These are phyloP conservation scores for Sylvia borin DNA, from an alignment of 2,797 vertebrate genomes.

Conservation along the genomic window DNA sequence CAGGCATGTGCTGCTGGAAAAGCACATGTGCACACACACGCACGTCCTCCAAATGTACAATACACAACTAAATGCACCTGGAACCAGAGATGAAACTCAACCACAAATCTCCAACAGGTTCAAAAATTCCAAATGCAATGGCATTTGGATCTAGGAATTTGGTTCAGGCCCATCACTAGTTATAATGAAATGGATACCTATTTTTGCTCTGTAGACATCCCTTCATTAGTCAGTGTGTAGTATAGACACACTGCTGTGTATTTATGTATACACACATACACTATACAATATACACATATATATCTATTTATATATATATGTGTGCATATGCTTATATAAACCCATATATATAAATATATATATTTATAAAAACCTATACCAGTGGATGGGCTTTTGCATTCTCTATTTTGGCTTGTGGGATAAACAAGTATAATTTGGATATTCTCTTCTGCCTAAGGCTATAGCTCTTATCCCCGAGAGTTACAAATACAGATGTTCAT, in stretches of 20 bases:
- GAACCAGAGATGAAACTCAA: neutral
- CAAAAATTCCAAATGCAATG: neutral
- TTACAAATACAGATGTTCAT: neutral
- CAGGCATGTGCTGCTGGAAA: neutral
- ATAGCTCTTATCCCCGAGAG: neutral
- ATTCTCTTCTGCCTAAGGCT: conserved; percentile 3
- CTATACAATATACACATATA: conserved; percentile 10
- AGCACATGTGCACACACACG: neutral
- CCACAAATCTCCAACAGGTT: neutral
- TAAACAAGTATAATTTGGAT: neutral
- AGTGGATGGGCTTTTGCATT: conserved; percentile 42
- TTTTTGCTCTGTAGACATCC: conserved; percentile 32
- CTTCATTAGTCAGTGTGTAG: neutral
- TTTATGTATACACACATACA: neutral
- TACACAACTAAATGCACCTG: neutral
- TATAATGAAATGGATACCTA: conserved; percentile 18
- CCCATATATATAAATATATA: conserved; percentile 1
- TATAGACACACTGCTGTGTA: neutral
- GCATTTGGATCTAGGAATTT: neutral
- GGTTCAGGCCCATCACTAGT: neutral
- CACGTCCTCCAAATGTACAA: neutral
- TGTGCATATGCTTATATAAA: conserved; percentile 26
- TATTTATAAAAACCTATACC: neutral
- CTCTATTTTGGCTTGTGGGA: conserved; percentile 15
- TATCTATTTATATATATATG: neutral